These are phyloP conservation scores for Amazona ochrocephala DNA, from an alignment of 2,797 vertebrate genomes.

Conservation along the genomic window DNA sequence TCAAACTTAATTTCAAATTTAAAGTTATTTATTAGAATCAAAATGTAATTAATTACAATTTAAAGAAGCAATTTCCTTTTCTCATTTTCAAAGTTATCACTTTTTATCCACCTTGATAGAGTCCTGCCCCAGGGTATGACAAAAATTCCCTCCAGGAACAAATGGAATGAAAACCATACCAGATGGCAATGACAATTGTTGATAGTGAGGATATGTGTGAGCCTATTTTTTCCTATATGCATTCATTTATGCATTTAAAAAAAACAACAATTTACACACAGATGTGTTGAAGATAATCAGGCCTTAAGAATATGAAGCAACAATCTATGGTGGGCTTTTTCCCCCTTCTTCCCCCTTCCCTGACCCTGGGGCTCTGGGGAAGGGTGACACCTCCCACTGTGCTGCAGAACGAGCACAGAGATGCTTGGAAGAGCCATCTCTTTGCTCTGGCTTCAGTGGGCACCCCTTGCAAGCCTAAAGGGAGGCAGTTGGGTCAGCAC, in stretches of 20 bases:
- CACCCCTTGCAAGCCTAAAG: neutral
- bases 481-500: neutral
- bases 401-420: neutral
- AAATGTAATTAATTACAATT: neutral
- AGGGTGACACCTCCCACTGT: rapidly evolving
- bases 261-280: neutral
- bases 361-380: neutral
- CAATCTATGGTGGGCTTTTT: neutral
- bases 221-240: neutral
- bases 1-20: neutral
- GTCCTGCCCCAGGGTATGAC: neutral
- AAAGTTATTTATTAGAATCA: neutral
- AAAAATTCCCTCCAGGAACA: conserved; percentile 33
- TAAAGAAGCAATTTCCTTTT: neutral
- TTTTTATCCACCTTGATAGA: conserved; percentile 7
- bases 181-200: conserved; percentile 1
- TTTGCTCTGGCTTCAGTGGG: neutral
- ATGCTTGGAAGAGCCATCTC: neutral
- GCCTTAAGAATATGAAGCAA: neutral
- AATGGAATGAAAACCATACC: neutral
- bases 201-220: neutral
- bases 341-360: neutral
- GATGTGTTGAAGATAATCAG: neutral
- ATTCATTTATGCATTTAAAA: neutral
- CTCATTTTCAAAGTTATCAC: neutral